These are phyloP conservation scores for Cryptocephalus primarius DNA, from an alignment of 2,888 invertebrate genomes.

Conservation along the genomic window DNA sequence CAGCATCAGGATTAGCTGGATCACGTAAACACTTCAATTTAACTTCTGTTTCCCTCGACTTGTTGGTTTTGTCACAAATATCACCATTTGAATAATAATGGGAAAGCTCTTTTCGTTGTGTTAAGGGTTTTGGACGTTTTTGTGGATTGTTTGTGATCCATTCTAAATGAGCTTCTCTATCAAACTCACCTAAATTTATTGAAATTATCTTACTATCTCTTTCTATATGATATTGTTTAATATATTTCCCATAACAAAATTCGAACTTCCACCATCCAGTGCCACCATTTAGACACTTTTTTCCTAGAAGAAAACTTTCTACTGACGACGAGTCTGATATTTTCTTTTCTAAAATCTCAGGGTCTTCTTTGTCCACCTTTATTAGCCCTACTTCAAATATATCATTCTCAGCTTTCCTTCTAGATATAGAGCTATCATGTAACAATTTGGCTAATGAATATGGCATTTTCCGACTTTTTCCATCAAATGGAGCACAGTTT, in stretches of 20 bases:
- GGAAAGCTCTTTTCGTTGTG: slow-evolving; percentile 58
- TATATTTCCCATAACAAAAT: slow-evolving; percentile 87
- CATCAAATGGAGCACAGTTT: slow-evolving; percentile 57
- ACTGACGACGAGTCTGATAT: slow-evolving; percentile 56
- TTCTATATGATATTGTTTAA: slow-evolving; percentile 82
- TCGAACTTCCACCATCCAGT: slow-evolving; percentile 98
- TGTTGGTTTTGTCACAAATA: slow-evolving; percentile 73
- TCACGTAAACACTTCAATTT: slow-evolving; percentile 65
- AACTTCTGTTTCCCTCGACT: slow-evolving; percentile 67
- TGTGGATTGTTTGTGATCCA: slow-evolving; percentile 76
- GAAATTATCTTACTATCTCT: slow-evolving; percentile 58
- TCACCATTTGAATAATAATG: slow-evolving; percentile 84
- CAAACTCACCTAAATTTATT: slow-evolving; percentile 69
- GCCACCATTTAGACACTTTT: slow-evolving; percentile 81
- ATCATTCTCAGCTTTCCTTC: slow-evolving; percentile 42
- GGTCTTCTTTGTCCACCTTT: slow-evolving; percentile 40
- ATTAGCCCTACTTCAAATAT: slow-evolving; percentile 54
- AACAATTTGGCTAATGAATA: slow-evolving; percentile 59
- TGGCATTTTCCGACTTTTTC: slow-evolving; percentile 56
- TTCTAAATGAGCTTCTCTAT: slow-evolving; percentile 65
- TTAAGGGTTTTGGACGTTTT: slow-evolving; percentile 62
- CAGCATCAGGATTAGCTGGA: slow-evolving; percentile 63
- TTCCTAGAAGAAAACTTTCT: slow-evolving; percentile 71
- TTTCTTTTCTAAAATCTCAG: slow-evolving; percentile 6
- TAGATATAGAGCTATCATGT: slow-evolving; percentile 58